Conservation (phyloP, 2,888 invertebrate species). For the Caprella mutica region DNA sequence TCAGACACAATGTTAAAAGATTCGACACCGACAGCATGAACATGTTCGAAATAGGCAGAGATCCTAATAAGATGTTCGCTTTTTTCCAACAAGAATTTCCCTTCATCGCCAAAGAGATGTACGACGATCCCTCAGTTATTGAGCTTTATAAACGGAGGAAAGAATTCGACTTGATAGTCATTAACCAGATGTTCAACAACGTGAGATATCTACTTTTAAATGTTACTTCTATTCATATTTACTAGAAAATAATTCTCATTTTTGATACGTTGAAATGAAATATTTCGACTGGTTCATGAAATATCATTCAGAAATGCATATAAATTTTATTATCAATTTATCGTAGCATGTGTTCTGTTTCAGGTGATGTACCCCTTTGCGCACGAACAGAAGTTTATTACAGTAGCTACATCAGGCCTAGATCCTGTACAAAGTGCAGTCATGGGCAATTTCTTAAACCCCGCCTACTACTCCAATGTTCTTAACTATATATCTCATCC, state of each 20-base stretch:
- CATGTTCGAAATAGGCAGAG: neutral
- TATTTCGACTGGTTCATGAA: too few relatives aligned
- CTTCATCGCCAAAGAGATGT: neutral
- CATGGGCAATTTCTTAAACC: constrained; percentile 10
- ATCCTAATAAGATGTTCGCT: neutral
- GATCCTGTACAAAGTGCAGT: constrained; percentile 6
- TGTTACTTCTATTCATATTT: too few relatives aligned
- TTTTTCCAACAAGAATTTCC: neutral
- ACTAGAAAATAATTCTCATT: too few relatives aligned
- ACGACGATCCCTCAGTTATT: constrained; percentile 7
- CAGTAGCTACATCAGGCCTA: neutral
- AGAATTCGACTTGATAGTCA: constrained; percentile 12
- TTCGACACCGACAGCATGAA: neutral
- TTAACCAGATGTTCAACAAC: constrained; percentile 9
- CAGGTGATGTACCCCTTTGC: constrained; percentile 3
- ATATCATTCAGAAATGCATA: too few relatives aligned
- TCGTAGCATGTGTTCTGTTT: too few relatives aligned
- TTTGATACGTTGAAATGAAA: too few relatives aligned
- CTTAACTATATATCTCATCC: neutral
- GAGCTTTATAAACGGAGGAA: constrained; percentile 13
- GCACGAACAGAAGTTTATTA: constrained; percentile 5
- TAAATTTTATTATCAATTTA: too few relatives aligned
- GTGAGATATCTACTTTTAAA: too few relatives aligned
- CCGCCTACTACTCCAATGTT: constrained; percentile 5
- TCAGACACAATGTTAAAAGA: neutral